Conservation (phyloP, 2,113 vertebrate genomes). For the Tretioscincus oriximinensis region DNA sequence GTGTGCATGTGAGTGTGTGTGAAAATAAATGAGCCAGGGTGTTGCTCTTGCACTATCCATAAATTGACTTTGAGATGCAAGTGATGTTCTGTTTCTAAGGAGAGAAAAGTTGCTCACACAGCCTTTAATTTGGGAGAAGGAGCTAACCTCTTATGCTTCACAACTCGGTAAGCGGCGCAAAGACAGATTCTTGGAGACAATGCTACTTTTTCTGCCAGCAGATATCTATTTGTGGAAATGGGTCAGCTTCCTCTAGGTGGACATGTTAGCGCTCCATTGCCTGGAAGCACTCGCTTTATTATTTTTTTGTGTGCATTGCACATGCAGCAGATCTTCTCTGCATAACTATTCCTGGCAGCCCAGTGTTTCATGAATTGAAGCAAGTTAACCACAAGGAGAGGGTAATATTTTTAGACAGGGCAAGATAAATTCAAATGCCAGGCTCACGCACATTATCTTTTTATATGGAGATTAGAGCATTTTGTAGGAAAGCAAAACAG, state of each 20-base stretch:
- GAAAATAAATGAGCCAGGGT: conserved; percentile 22
- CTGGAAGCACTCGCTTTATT: conserved; percentile 54
- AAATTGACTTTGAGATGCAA: conserved; percentile 42
- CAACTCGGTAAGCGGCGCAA: conserved; percentile 64
- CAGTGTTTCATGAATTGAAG: conserved; percentile 67
- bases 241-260: conserved; percentile 70
- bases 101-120: conserved; percentile 24
- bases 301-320: conserved; percentile 30
- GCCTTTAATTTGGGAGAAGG: conserved; percentile 60
- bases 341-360: conserved; percentile 68
- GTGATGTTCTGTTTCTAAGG: conserved; percentile 48
- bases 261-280: conserved; percentile 57
- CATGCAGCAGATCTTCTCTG: conserved; percentile 42
- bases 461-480: conserved; percentile 44
- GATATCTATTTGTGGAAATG: conserved; percentile 80
- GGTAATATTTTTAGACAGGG: conserved; percentile 65
- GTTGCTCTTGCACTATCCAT: conserved; percentile 45
- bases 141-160: conserved; percentile 61
- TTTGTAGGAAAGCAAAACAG: conserved; percentile 29
- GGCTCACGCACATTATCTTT: conserved; percentile 17
- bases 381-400: conserved; percentile 65
- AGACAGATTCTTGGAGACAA: conserved; percentile 74
- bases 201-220: conserved; percentile 71
- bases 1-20: not conserved
- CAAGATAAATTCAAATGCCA: conserved; percentile 38